Evolutionary conservation across 2,888 invertebrate genomes (phyloP), one percentile per base, ranked within the genome.

Genomic region (Catocala sponsa): DNA sequence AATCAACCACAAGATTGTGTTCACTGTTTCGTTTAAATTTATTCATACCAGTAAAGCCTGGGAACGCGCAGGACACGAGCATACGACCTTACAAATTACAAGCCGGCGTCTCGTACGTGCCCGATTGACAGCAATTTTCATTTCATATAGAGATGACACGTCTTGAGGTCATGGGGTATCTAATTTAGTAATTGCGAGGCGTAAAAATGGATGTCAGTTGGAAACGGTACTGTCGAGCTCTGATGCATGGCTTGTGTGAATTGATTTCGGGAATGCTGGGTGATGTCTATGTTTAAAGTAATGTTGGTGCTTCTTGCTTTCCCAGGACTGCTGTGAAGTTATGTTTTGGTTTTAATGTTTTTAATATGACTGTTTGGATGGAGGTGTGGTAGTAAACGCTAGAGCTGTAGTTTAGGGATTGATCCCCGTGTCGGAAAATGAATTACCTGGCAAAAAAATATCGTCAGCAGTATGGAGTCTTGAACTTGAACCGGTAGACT

Each of bases 91-190:
- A 74, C 74, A 76, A 77, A 91, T 90, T 89, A 91, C 83, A 91
- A 83, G 89, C 62, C 91, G 88, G 89, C 85, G 69, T 77, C 64
- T 49, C 59, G 81, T 78, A 88, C 91, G 90, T 90, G 89, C 74
- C 48, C 56, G 75, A 76, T 76, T 81, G 81, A 80, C 81, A 79
- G 72, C 70, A 76, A 79, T 78, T 74, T 74, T 68, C 74, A 71
- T 80, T 77, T 77, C 77, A 74, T 72, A 72, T 67, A 68, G 57
- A 72, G 67, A 71, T 65, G 71, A 69, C 75, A 81, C 74, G 82
- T 80, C 72, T 74, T 61, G 76, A 83, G 84, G 84, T 83, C 83
- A 82, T 65, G 75, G 59, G 70, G 71, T 76, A 74, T 79, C 80
- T 81, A 76, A 83, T 83, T 81, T 79, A 69, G 77, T 76, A 71